Evolutionary conservation across 2,797 vertebrate species (phyloP), one percentile per base, ranked within the genome.

Genomic region (Sorex maritimensis): DNA sequence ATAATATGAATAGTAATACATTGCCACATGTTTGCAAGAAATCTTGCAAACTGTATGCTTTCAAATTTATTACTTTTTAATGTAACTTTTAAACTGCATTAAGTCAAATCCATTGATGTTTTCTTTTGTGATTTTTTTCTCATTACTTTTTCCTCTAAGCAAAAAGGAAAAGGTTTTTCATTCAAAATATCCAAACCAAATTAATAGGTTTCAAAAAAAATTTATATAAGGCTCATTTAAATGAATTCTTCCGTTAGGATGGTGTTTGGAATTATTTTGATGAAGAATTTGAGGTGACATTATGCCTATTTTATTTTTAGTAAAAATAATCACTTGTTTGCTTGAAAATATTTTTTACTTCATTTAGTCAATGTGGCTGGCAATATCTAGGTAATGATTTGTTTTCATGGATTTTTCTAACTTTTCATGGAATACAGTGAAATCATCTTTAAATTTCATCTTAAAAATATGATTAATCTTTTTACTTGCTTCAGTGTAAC

Each of bases 261-360:
- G 38, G 68, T 93, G 38, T 73, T 46, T 81, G 24, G 73, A 96
- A 85, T 89, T 91, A 6, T 92, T 78, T 91, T 88, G 28, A 34
- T 58, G 2, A 49, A 63, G 14, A 17, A n/a, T 74, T 80, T 44
- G 30, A 94, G 55, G 30, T 63, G 30, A 81, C 46, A 13, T 14
- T 88, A 26, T 78, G 81, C 55, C 4, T 92, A 61, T 52, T 86
- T 86, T 91, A 17, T 49, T 92, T 86, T 61, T 67, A 58, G 41
- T 86, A 68, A 81, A 92, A 67, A 21, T 71, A 6, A 65, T 77
- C 12, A 74, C 80, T 74, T 1, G 83, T 81, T 93, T 69, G 15
- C 15, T 21, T 21, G 21, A 88, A 85, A 73, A 52, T 87, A 46
- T 81, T 79, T 63, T 69, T 69, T 65, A 90, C 71, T 38, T 21